phyloP scores from a whole-genome alignment of 1,140 invertebrate genomes.

The Babylonia areolata region DNA sequence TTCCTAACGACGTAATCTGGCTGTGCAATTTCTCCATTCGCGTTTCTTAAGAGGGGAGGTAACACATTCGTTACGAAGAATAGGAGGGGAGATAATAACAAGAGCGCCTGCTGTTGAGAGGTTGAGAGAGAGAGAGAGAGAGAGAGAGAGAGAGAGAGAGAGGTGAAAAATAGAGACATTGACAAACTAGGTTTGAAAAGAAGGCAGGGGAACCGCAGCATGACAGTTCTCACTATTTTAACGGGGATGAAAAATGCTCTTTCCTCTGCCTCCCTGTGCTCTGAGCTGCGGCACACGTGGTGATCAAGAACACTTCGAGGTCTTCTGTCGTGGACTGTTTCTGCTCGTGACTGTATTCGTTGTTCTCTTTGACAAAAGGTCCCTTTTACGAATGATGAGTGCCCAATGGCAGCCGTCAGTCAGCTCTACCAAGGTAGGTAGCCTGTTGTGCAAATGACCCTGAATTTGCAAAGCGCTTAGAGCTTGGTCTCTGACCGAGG shows the following conservation, averaged over 20 bases:
- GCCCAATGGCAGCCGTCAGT: too few relatives aligned
- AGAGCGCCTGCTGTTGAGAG: not conserved
- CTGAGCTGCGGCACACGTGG: not conserved
- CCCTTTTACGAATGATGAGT: too few relatives aligned
- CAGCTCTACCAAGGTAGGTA: too few relatives aligned
- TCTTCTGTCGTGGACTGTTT: too few relatives aligned
- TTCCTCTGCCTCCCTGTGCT: not conserved
- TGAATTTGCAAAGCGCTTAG: too few relatives aligned
- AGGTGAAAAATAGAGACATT: slow-evolving; percentile 18
- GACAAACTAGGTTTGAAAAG: slow-evolving; percentile 4
- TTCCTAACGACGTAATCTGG: not conserved
- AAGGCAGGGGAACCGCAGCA: not conserved
- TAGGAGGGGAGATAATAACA: not conserved
- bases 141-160: not conserved
- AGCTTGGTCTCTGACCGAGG: too few relatives aligned
- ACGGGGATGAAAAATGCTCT: not conserved
- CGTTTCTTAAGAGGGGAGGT: not conserved
- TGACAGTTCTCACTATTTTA: slow-evolving; percentile 13
- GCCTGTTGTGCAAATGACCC: too few relatives aligned
- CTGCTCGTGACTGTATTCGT: too few relatives aligned
- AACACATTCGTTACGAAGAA: not conserved
- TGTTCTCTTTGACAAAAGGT: too few relatives aligned
- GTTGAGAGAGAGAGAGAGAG: not conserved
- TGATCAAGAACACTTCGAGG: not conserved
- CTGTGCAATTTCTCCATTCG: not conserved